Conservation (phyloP, 2,113 vertebrate species). For the Cephalopholis sonnerati region DNA sequence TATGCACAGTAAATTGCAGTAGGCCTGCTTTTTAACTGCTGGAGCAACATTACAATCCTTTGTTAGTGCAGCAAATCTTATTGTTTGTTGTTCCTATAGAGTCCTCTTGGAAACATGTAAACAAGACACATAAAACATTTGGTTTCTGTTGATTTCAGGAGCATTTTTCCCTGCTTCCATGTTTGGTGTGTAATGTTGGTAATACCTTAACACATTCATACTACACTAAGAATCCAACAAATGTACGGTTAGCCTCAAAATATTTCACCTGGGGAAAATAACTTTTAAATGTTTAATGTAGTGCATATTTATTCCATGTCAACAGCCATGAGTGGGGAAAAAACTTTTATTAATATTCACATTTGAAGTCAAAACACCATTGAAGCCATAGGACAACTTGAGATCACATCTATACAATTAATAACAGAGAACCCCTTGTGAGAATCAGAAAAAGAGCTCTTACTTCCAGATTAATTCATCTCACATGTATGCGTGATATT, state of each 20-base stretch:
- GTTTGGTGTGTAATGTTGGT: not conserved
- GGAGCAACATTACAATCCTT: not conserved
- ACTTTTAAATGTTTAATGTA: too few relatives aligned
- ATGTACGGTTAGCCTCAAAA: too few relatives aligned
- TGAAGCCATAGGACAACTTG: conserved; percentile 26
- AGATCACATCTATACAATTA: conserved; percentile 22
- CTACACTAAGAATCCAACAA: too few relatives aligned
- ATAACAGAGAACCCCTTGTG: conserved; percentile 13
- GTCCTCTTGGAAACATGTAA: not conserved
- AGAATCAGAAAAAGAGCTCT: conserved; percentile 19
- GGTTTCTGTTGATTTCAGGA: not conserved
- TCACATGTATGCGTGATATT: not conserved
- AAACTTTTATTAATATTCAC: conserved; percentile 67
- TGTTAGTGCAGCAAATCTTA: not conserved
- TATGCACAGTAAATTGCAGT: not conserved
- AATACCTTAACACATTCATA: conserved; percentile 2
- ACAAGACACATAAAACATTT: not conserved
- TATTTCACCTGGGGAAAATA: too few relatives aligned
- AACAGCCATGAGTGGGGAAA: too few relatives aligned
- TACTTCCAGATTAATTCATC: not conserved
- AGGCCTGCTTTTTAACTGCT: too few relatives aligned
- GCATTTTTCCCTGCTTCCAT: not conserved
- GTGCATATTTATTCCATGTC: too few relatives aligned
- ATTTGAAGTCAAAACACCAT: conserved; percentile 34
- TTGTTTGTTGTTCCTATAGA: not conserved